Evolutionary conservation across 2,888 invertebrate species (phyloP).

Genomic region (Pimpla rufipes): DNA sequence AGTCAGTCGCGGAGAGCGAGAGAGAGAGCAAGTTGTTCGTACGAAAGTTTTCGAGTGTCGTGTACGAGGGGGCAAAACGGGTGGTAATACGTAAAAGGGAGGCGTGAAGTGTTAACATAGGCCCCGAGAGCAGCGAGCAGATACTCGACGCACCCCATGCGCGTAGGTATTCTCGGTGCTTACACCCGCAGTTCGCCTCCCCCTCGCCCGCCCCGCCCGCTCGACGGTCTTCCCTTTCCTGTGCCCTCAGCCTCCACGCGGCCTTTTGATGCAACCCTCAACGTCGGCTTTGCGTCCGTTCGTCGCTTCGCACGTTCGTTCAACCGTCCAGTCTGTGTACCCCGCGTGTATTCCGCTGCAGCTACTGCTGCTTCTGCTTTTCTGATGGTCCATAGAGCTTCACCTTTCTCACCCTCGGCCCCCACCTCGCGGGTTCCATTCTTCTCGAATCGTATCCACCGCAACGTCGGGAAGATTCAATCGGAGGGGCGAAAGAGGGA

Average conservation of each 20-base stretch:
- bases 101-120: constrained; percentile 81
- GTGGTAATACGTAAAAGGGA: constrained; percentile 79
- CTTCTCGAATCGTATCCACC: neutral
- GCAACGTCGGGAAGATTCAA: neutral
- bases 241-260: constrained; percentile 50
- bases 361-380: neutral
- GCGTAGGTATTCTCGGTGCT: constrained; percentile 52
- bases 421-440: neutral
- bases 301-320: constrained; percentile 50
- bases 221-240: constrained; percentile 40
- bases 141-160: constrained; percentile 76
- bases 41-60: constrained; percentile 73
- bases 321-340: constrained; percentile 43
- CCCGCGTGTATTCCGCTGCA: neutral
- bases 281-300: constrained; percentile 54
- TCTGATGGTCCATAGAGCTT: constrained; percentile 19
- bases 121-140: constrained; percentile 74
- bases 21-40: constrained; percentile 71
- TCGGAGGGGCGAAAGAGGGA: neutral
- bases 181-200: constrained; percentile 41
- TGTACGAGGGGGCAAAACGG: constrained; percentile 53
- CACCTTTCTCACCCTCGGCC: constrained; percentile 5
- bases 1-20: constrained; percentile 69
- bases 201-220: constrained; percentile 41
- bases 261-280: constrained; percentile 63